Evolutionary conservation across 2,113 vertebrate species (phyloP).

Genomic region (Leucosticte australis): DNA sequence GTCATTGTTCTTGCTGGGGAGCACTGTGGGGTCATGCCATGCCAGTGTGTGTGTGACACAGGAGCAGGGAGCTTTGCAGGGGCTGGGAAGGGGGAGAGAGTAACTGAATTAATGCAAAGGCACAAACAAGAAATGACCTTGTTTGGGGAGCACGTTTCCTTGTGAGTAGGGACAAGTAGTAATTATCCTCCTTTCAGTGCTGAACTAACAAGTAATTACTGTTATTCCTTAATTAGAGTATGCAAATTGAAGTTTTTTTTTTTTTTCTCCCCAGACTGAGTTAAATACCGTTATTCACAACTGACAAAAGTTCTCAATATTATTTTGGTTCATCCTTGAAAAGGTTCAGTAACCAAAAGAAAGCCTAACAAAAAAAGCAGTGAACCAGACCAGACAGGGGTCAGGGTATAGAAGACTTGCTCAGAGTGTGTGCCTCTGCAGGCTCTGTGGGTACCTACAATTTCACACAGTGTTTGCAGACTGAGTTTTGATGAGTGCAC

Average conservation of each 20-base stretch:
- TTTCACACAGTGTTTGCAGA: background rate
- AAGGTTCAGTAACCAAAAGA: slow-evolving; percentile 20
- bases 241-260: slow-evolving; percentile 15
- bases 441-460: background rate
- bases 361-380: background rate
- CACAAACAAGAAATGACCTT: slow-evolving; percentile 64
- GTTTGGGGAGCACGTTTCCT: slow-evolving; percentile 50
- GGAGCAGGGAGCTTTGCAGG: background rate
- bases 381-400: background rate
- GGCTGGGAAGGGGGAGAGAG: slow-evolving; percentile 12
- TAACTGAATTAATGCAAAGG: slow-evolving; percentile 40
- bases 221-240: slow-evolving; percentile 55
- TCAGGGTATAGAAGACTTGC: background rate
- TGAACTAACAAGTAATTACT: slow-evolving; percentile 63
- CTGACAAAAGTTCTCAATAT: slow-evolving; percentile 28
- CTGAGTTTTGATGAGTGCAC: background rate
- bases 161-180: slow-evolving; percentile 55
- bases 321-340: slow-evolving; percentile 22
- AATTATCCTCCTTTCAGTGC: slow-evolving; percentile 67
- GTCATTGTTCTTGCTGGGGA: background rate
- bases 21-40: background rate
- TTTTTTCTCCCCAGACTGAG: background rate
- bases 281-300: slow-evolving; percentile 41
- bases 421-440: background rate
- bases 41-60: background rate